Evolutionary conservation across 2,113 vertebrate species (phyloP), one percentile per base, ranked within the genome.

Genomic region (Gila orcuttii): DNA sequence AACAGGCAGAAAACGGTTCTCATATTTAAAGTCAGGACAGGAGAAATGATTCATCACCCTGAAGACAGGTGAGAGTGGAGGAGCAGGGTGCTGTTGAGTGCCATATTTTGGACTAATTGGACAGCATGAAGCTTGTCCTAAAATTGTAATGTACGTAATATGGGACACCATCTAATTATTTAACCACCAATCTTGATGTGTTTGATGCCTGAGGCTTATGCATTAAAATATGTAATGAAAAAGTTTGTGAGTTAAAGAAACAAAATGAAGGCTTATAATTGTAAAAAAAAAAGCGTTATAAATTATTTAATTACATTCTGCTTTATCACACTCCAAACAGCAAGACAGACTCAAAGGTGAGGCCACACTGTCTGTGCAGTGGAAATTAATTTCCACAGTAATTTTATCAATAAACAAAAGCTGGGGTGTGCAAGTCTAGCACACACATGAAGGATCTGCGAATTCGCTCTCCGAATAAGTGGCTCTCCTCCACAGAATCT

Each of bases 291-390:
- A 21, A 21, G 4, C 90, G 87, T 89, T 91, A 92, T 91, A 91
- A 93, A 93, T 89, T 82, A 91, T 93, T 93, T 93, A 93, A 94
- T 95, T 93, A 92, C 89, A 90, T 91, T 91, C 80, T 90, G 89
- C 92, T 92, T 93, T 91, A 93, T 94, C 90, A 91, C 90, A 86
- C 89, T 90, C 88, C 83, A 90, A 91, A 91, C 88, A 90, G 89
- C 84, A 81, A 85, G 88, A 88, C 85, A 88, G 59, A 86, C 91
- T 90, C 89, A 92, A 90, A 93, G 91, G 91, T 92, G 90, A 91
- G 69, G 82, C 89, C 89, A 69, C 91, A 85, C 92, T 90, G 91
- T 92, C 93, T 92, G 93, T 93, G 91, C 90, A 84, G 89, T 87
- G 90, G 89, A 92, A 93, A 94, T 92, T 91, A 91, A 95, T 94